Evolutionary conservation across 2,113 vertebrate genomes (phyloP), one percentile per base, ranked within the genome.

Genomic region (Nibea coibor): DNA sequence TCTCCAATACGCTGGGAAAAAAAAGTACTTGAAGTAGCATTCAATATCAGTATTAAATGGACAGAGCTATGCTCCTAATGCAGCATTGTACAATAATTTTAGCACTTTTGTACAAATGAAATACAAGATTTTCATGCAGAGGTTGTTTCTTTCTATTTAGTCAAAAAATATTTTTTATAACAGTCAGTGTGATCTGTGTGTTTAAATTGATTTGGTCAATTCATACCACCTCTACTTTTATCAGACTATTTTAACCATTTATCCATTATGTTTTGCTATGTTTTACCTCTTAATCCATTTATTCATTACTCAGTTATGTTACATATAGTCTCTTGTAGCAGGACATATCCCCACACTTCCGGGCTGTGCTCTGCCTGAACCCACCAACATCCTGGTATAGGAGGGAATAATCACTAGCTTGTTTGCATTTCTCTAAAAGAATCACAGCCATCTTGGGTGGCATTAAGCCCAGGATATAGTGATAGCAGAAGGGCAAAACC

Each of bases 21-120:
- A 61, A 64, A 42, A 17, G 10, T 1, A 57, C 61, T 72, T 28
- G 9, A 75, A 61, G 42, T 0, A 0, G 11, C 51, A 20, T 61
- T 79, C n/a, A 19, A 61, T 73, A 68, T 68, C 16, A 31, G 22
- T 22, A 20, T 57, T 69, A 50, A 72, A 54, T 56, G 26, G 20
- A 62, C 63, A 26, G 35, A 61, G 56, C 26, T 22, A 3, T 54
- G 19, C 48, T 75, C 68, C 24, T 28, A 62, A 43, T 6, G 56
- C 20, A 24, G 15, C n/a, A 48, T 20, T 48, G 16, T 35, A 12
- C 17, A 50, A 22, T 4, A n/a, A 45, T 51, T 12, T 31, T 2
- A 20, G 17, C 31, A 1, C 19, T 9, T 10, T 24, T 20, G 39
- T 20, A 20, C 31, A 65, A 10, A 11, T 28, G 0, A 64, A 4